phyloP scores from a whole-genome alignment of 2,113 vertebrate species.

The Ptychochromis oligacanthus region DNA sequence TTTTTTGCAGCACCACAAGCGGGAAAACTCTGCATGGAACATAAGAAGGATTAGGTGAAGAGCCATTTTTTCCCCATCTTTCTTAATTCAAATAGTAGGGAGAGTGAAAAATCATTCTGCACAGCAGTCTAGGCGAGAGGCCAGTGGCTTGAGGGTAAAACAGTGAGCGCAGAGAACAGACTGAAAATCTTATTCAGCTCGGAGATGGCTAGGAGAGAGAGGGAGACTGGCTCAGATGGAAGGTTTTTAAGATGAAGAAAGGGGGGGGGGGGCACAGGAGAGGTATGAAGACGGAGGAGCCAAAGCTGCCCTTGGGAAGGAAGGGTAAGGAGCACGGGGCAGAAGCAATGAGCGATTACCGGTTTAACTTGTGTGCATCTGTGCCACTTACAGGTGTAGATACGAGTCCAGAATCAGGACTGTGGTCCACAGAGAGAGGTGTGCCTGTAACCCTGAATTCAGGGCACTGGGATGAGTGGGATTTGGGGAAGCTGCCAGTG shows the following conservation, averaged over 20 bases:
- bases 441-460: slow-evolving; percentile 63
- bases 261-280: not conserved
- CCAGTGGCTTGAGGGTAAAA: slow-evolving; percentile 19
- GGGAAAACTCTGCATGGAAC: not conserved
- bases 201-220: not conserved
- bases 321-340: not conserved
- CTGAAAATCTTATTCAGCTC: slow-evolving; percentile 10
- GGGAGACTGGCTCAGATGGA: not conserved
- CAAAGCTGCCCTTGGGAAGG: not conserved
- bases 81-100: slow-evolving; percentile 23
- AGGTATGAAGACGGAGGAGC: not conserved
- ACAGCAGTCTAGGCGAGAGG: not conserved
- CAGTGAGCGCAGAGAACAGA: not conserved
- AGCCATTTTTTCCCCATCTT: slow-evolving; percentile 14
- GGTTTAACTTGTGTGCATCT: not conserved
- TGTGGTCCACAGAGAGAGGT: slow-evolving; percentile 74
- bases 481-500: slow-evolving; percentile 77
- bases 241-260: not conserved
- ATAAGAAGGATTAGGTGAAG: slow-evolving; percentile 4
- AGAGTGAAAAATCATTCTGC: slow-evolving; percentile 11
- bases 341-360: not conserved
- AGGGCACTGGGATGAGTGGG: slow-evolving; percentile 77
- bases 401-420: slow-evolving; percentile 82
- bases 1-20: not conserved
- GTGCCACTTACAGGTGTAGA: slow-evolving; percentile 83